Conservation (phyloP, 2,113 vertebrate species). For the Calidris pygmaea region DNA sequence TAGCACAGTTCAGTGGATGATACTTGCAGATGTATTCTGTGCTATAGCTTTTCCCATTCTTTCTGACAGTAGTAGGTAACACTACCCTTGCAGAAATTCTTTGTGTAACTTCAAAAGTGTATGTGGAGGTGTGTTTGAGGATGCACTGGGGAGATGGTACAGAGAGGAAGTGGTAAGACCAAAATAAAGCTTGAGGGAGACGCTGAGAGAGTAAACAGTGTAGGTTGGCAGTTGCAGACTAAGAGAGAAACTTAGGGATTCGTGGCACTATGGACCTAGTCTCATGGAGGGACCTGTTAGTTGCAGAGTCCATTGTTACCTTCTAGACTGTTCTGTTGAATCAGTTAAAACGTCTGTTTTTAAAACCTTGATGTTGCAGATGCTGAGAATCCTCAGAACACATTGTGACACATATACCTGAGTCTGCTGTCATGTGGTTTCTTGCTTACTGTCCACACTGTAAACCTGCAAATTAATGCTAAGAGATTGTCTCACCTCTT, state of each 20-base stretch:
- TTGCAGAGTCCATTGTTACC: neutral
- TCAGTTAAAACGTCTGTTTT: neutral
- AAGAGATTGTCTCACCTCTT: neutral
- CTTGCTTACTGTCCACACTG: neutral
- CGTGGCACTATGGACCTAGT: neutral
- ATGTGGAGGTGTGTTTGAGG: neutral
- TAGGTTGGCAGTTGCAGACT: neutral
- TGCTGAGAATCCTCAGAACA: neutral
- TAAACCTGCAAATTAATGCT: neutral
- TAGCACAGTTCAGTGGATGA: neutral
- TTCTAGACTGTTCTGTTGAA: neutral
- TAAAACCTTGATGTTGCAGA: neutral
- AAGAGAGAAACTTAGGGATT: neutral
- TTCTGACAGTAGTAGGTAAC: neutral
- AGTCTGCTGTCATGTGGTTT: neutral
- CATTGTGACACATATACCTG: neutral
- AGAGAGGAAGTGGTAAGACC: neutral
- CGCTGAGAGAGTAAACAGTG: neutral
- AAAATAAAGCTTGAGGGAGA: neutral
- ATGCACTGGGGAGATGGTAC: neutral
- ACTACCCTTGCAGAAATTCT: neutral
- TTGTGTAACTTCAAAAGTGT: neutral
- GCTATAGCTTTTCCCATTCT: neutral
- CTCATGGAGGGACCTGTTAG: neutral
- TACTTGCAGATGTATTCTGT: neutral